Percentiles rank a stretch among this genome's conserved stretches.
These are phyloP conservation scores for Buceros bicornis DNA, from an alignment of 2,797 vertebrate genomes.

Conservation along the genomic window DNA sequence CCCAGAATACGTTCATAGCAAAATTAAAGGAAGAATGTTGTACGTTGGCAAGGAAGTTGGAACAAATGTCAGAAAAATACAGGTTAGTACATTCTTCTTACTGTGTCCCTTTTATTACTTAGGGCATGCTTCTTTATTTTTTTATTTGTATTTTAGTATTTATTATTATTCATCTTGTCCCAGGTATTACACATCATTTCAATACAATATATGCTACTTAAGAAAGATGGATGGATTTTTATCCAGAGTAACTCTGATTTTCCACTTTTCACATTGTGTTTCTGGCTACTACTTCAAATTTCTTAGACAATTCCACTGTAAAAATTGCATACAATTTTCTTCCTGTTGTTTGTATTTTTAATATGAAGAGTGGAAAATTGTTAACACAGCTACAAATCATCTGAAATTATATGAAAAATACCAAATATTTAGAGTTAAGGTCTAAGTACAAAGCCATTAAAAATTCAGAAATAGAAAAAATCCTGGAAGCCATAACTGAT, in stretches of 20 bases:
- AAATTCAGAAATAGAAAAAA: neutral
- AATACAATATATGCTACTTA: neutral
- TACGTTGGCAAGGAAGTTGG: slow-evolving; percentile 84
- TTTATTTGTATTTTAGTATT: neutral
- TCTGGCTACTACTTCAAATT: neutral
- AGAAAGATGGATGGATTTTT: neutral
- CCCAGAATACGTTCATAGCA: slow-evolving; percentile 89
- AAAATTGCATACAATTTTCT: neutral
- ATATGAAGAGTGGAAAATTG: neutral
- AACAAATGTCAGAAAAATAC: slow-evolving; percentile 85
- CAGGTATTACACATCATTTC: neutral
- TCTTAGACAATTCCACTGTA: neutral
- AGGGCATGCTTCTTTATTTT: neutral
- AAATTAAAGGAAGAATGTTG: slow-evolving; percentile 91
- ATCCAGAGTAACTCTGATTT: neutral
- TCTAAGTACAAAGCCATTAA: neutral
- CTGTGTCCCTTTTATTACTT: neutral
- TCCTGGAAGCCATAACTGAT: neutral
- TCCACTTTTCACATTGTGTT: neutral
- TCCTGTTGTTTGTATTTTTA: neutral
- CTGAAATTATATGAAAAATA: neutral
- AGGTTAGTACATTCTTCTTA: slow-evolving; percentile 80
- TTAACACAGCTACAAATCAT: neutral
- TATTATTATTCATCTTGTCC: neutral
- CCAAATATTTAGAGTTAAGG: neutral